Percentiles rank a stretch among this genome's conserved stretches.
phyloP scores from a whole-genome alignment of 2,797 vertebrate genomes.

The Cephalopachus bancanus region DNA sequence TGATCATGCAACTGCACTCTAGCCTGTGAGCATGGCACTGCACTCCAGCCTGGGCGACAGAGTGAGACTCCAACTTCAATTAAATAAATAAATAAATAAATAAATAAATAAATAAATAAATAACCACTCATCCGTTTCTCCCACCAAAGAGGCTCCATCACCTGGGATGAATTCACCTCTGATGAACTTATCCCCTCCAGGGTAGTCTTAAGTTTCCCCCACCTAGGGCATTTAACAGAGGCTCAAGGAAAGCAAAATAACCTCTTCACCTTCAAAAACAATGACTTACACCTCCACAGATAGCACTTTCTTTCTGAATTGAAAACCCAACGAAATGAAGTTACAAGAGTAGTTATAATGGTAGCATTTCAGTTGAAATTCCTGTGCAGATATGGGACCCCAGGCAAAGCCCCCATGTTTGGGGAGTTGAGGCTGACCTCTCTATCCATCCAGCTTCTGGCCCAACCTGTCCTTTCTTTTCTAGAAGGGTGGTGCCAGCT shows the following conservation, averaged over 20 bases:
- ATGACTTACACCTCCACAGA: background rate
- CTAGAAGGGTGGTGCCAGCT: slow-evolving; percentile 85
- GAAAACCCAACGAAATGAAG: slow-evolving; percentile 32
- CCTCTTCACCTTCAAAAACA: background rate
- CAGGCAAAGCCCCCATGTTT: background rate
- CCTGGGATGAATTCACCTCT: background rate
- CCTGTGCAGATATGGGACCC: background rate
- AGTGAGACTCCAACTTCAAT: no score
- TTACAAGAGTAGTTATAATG: slow-evolving; percentile 19
- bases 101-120: no score
- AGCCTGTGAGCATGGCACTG: no score
- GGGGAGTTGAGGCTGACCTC: background rate
- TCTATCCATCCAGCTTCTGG: background rate
- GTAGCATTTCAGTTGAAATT: slow-evolving; percentile 13
- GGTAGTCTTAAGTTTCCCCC: background rate
- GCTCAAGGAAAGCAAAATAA: slow-evolving; percentile 49
- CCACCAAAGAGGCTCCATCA: background rate
- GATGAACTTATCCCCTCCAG: background rate
- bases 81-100: no score
- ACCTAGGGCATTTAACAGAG: slow-evolving; percentile 20
- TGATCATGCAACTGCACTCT: no score
- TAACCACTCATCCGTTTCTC: background rate
- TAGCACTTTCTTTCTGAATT: slow-evolving; percentile 23
- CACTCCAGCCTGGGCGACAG: no score
- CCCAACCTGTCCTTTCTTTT: background rate